Base-by-base conservation (phyloP, 2,888 invertebrate genomes). In the Patella depressa region DNA sequence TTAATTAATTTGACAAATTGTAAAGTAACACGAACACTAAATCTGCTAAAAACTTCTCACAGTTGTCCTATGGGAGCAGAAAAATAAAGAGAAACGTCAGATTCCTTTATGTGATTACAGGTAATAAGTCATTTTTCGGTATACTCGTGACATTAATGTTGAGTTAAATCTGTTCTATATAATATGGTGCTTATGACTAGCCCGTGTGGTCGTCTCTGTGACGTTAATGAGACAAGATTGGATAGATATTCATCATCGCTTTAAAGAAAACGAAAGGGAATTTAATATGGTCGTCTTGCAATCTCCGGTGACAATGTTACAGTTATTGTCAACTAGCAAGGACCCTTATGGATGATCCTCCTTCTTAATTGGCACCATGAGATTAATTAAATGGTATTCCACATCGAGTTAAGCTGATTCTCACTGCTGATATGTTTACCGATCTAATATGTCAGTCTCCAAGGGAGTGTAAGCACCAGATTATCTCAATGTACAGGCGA, bases 231-330 rank as follows among this genome's bases (percentile, higher is more conserved):
- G 24, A 19, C 24, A 12, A 65, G 65, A 65, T 65, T 65, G 24
- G 65, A 24, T 65, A 65, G 24, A 65, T 24, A 65, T 24, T 65
- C 19, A 65, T 65, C 19, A 65, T 65, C 24, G 65, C n/a, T 65
- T 65, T 24, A 65, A 19, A 24, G 65, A 65, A 65, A 65, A 65
- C 65, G 65, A 24, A 65, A 65, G 24, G 65, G 65, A 65, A 65
- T 65, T 65, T 24, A 65, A 65, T 65, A 65, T 24, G 65, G 19
- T 65, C 24, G 19, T 65, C 19, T 65, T 65, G 24, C 65, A 65
- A 65, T 65, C 65, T 65, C 65, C 65, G 65, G 65, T 65, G 65
- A 65, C 19, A 65, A 65, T 65, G 65, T 65, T 65, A 24, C 65
- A 11, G 65, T 65, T 65, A 65, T 65, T 65, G 65, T 65, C 65